Base-by-base conservation (phyloP, 2,113 vertebrate genomes). In the Phainopepla nitens region DNA sequence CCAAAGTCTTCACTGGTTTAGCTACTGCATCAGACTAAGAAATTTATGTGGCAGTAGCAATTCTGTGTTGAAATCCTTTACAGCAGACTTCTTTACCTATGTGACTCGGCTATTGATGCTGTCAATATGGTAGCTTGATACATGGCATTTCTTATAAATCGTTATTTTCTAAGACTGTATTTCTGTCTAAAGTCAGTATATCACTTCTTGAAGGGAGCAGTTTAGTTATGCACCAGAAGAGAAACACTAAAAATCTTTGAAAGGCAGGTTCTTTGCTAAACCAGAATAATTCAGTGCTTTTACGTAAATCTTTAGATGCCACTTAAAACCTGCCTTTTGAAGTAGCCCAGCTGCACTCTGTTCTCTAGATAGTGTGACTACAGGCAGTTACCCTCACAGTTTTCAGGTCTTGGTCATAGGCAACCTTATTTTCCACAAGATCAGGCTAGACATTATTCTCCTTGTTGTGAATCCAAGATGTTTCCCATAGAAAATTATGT, bases 171-270 rank as follows among this genome's bases (percentile, higher is more conserved):
- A 54, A 33, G 50, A 77, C 53, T 79, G 10, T 76, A 47, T 85
- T 94, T 79, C 86, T 88, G 33, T 90, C 82, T 44, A 3, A 93
- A 93, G 68, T 81, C 68, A 36, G 19, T 76, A 81, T 58, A 83
- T 65, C 66, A 47, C 12, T 77, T 90, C 51, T 80, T 88, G 78
- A 91, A 70, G 44, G 39, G 17, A 89, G 16, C 13, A 57, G 60
- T 94, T 94, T 89, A 92, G 47, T 91, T 95, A 91, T 94, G 70
- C 54, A 69, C 14, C 57, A 73, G 49, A 72, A 72, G 31, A 73
- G 76, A 82, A 94, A 71, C 39, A 70, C 31, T 77, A 42, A 92
- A 81, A 64, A 57, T 57, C 28, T 90, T 61, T 92, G 75, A 79
- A 76, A 95, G 31, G 31, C n/a, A 57, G 31, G 10, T 90, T 76